Percentiles rank a stretch among this genome's conserved stretches.
Conservation (phyloP, 2,888 invertebrate species). For the Lamellibrachia columna region DNA sequence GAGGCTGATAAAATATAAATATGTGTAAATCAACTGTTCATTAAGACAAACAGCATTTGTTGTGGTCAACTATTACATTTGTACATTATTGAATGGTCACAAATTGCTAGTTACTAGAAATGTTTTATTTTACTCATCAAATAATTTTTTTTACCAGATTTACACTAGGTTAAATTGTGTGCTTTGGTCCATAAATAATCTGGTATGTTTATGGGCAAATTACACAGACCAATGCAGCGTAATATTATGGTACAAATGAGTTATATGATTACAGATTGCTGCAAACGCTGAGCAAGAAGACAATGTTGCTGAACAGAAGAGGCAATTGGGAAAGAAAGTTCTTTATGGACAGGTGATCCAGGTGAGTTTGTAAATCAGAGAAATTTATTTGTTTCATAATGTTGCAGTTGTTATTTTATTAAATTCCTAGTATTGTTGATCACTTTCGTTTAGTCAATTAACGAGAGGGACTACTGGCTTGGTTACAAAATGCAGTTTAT, state of each 20-base stretch:
- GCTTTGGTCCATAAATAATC: too few relatives aligned
- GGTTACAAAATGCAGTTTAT: too few relatives aligned
- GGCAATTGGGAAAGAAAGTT: constrained; percentile 61
- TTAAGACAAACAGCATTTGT: too few relatives aligned
- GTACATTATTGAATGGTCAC: too few relatives aligned
- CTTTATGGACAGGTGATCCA: constrained; percentile 61
- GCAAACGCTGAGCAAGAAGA: constrained; percentile 61
- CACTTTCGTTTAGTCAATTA: background rate
- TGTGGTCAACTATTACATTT: too few relatives aligned
- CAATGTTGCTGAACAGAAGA: constrained; percentile 59
- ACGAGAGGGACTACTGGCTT: too few relatives aligned
- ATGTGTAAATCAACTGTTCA: too few relatives aligned
- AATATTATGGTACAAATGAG: background rate
- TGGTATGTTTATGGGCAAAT: background rate
- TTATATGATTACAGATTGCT: constrained; percentile 47
- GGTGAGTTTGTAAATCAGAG: constrained; percentile 26
- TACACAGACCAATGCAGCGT: background rate
- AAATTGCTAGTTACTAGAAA: too few relatives aligned
- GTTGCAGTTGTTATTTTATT: background rate
- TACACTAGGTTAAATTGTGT: too few relatives aligned
- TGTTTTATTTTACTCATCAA: background rate
- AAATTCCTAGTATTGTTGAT: background rate
- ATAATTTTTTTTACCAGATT: background rate
- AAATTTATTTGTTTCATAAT: background rate
- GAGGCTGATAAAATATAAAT: too few relatives aligned